These are phyloP conservation scores for Oreocharis arfaki DNA, from an alignment of 2,113 vertebrate genomes.

Conservation along the genomic window DNA sequence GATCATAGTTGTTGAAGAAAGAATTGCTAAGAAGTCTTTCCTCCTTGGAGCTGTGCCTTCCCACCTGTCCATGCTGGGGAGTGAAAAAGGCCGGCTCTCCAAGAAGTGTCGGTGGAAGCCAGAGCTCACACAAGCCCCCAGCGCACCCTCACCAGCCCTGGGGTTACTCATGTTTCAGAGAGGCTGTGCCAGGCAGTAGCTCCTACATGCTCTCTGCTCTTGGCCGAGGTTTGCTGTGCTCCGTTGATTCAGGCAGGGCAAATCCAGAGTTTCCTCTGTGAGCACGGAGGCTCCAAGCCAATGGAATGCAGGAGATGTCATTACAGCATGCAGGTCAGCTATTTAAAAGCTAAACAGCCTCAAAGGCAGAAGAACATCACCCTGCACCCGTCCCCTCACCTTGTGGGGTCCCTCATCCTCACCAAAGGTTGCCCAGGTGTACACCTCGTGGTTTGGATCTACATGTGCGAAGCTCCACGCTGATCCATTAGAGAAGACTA, in stretches of 20 bases:
- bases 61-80: accelerated
- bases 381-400: neutral
- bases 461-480: neutral
- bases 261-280: neutral
- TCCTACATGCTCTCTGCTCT: neutral
- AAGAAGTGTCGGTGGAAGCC: accelerated
- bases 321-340: neutral
- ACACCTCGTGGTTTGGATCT: neutral
- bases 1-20: neutral
- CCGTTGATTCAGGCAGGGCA: neutral
- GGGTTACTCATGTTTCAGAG: neutral
- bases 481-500: neutral
- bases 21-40: neutral
- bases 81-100: accelerated
- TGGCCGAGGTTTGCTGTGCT: neutral
- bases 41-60: neutral
- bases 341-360: neutral
- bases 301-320: neutral
- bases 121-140: accelerated
- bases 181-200: neutral
- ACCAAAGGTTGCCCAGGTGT: neutral
- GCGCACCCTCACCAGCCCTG: neutral
- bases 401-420: neutral
- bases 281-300: neutral
- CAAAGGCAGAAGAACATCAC: neutral